phyloP scores from a whole-genome alignment of 2,888 invertebrate genomes.

The Dione vanillae region DNA sequence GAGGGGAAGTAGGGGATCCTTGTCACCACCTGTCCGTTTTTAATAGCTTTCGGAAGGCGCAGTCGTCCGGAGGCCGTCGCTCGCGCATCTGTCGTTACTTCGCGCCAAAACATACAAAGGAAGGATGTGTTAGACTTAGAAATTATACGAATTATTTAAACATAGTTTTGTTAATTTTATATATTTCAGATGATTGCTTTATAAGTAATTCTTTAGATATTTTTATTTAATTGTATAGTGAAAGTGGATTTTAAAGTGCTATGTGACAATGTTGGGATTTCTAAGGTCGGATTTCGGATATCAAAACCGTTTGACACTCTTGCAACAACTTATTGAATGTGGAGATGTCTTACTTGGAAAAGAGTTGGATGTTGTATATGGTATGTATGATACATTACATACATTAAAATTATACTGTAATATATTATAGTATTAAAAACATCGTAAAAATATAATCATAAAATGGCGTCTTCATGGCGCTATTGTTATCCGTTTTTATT shows the following conservation, averaged over 20 bases:
- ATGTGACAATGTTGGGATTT: constrained; percentile 73
- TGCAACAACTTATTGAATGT: constrained; percentile 77
- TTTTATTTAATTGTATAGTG: neutral
- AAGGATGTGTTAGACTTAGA: constrained; percentile 28
- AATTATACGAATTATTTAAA: neutral
- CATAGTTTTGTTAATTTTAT: neutral
- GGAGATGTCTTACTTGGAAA: constrained; percentile 71
- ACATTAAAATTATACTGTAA: neutral
- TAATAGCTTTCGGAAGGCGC: constrained; percentile 80
- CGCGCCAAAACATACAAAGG: constrained; percentile 63
- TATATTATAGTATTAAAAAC: neutral
- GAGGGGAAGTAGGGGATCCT: constrained; percentile 76
- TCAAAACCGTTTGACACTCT: constrained; percentile 69
- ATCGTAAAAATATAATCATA: neutral
- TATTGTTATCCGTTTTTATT: too few species aligned
- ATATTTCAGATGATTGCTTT: constrained; percentile 3
- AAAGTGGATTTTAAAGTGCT: constrained; percentile 10
- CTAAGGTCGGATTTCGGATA: constrained; percentile 74
- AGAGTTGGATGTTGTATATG: constrained; percentile 60
- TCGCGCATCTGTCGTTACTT: constrained; percentile 73
- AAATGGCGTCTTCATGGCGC: neutral
- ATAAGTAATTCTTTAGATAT: constrained; percentile 20
- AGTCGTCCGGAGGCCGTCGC: constrained; percentile 65
- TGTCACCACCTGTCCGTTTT: constrained; percentile 79
- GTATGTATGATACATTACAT: constrained; percentile 52